Conservation (phyloP, 2,797 vertebrate species). For the Hipposideros larvatus region DNA sequence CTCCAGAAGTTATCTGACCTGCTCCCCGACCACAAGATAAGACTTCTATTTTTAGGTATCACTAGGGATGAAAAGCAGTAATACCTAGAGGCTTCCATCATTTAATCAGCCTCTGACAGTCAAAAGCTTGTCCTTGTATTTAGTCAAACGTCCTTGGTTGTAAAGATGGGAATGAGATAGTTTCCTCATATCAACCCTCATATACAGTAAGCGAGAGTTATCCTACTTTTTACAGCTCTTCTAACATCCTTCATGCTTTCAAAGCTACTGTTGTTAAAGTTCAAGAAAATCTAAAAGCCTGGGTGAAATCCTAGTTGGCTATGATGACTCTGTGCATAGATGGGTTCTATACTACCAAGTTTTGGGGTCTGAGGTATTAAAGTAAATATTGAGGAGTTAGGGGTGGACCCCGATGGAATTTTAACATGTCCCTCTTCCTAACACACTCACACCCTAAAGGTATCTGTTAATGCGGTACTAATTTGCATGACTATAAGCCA, state of each 20-base stretch:
- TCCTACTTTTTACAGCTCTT: background rate
- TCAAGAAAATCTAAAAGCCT: constrained; percentile 25
- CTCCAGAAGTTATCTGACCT: background rate
- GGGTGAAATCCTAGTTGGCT: background rate
- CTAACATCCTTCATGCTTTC: background rate
- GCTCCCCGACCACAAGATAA: background rate
- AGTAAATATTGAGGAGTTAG: background rate
- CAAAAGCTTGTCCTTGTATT: background rate
- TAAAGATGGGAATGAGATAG: background rate
- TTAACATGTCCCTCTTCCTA: background rate
- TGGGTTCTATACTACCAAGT: background rate
- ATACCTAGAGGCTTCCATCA: background rate
- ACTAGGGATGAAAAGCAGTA: background rate
- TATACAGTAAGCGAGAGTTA: background rate
- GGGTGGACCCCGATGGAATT: background rate
- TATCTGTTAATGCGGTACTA: background rate
- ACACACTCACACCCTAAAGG: background rate
- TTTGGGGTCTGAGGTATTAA: background rate
- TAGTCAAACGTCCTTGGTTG: constrained; percentile 4
- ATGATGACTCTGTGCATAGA: background rate
- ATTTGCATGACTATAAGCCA: background rate
- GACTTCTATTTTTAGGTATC: background rate
- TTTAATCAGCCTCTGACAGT: background rate
- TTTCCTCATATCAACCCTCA: background rate
- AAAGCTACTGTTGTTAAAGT: background rate